Base-by-base conservation (phyloP, 1,140 invertebrate species). In the Coenobita brevimanus region DNA sequence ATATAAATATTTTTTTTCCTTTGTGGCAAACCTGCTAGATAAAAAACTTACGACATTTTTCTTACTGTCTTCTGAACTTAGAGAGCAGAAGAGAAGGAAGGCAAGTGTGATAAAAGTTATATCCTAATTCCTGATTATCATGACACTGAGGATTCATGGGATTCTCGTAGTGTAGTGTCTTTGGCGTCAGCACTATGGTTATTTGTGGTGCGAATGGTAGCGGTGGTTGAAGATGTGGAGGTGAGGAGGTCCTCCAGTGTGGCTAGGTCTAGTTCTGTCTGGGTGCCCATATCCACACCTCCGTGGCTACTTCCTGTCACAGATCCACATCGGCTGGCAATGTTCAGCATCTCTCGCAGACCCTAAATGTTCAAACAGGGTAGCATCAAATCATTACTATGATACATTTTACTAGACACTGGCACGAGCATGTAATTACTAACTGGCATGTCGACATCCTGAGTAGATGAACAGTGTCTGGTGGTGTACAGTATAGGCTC, bases 321-420 rank as follows among this genome's bases (percentile, higher is more conserved):
- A n/a, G 89, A 90, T 13, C 89, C 89, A 8, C 85, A 90, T 33
- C 78, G 81, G n/a, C 82, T 82, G 24, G 89, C 89, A n/a, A 90
- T 90, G 60, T 80, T 87, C 33, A 90, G 76, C 89, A 90, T 90
- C 69, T 90, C 89, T 60, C 89, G 64, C 36, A 90, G 81, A 27
- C 89, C 89, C 89, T 90, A 76, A 78, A 73, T 13, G 24, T 43
- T 78, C 60, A 27, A 54, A 54, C 27, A 81, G 1, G 21, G 1
- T 46, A 13, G 24, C 38, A 46, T 24, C 10, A 2, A 41, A 0
- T 24, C 24, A 1, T 24, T 38, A 43, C 36, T n/a, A n/a, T n/a
- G n/a, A n/a, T n/a, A n/a, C n/a, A n/a, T n/a, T n/a, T n/a, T n/a
- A n/a, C n/a, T n/a, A n/a, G n/a, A n/a, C n/a, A n/a, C n/a, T n/a